Base-by-base conservation (phyloP, 2,797 vertebrate species). In the Pseudochaenichthys georgianus region DNA sequence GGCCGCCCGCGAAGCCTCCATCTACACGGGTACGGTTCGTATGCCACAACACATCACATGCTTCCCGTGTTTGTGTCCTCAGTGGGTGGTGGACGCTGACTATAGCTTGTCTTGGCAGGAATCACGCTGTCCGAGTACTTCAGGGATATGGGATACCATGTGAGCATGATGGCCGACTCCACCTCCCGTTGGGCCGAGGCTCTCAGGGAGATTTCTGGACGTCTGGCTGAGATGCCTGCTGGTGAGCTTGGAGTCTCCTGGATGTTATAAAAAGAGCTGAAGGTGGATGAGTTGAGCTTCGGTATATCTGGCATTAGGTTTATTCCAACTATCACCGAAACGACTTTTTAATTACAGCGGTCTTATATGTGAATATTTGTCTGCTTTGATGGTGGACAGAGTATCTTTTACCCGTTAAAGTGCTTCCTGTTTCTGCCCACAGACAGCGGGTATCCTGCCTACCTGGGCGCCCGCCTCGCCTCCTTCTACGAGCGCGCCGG, bases 151-250 rank as follows among this genome's bases (percentile, higher is more conserved):
- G 98, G 98, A 28, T 99, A 99, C 93, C 95, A 99, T 0, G 97
- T 99, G 86, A 99, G 98, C 86, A 99, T 99, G 98, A 99, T 99
- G 98, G 98, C 98, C 1, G 98, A 99, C 89, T 99, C 98, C n/a
- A 99, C 98, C 16, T 99, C 98, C 61, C 94, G 98, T 88, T 99
- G 98, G 98, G 98, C 98, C 9, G 98, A 99, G 83, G 98, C 98
- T 75, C 97, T 99, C 70, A 93, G 98, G 88, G 98, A 99, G 93
- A 99, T 99, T 88, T 99, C 98, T 1, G 98, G 98, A 16, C 96
- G 98, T 87, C 88, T 99, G 90, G 98, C 98, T 81, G 98, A 99
- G 94, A 99, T 99, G 98, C 98, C 98, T 83, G 98, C 98, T 82
- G 98, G 98, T 99, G 82, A 91, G 94, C 92, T 59, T 73, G 11